A percentile compares a stretch with the other conserved stretches of the same genome.
Conservation (phyloP, 2,888 invertebrate genomes). For the Vesta saturnalis region DNA sequence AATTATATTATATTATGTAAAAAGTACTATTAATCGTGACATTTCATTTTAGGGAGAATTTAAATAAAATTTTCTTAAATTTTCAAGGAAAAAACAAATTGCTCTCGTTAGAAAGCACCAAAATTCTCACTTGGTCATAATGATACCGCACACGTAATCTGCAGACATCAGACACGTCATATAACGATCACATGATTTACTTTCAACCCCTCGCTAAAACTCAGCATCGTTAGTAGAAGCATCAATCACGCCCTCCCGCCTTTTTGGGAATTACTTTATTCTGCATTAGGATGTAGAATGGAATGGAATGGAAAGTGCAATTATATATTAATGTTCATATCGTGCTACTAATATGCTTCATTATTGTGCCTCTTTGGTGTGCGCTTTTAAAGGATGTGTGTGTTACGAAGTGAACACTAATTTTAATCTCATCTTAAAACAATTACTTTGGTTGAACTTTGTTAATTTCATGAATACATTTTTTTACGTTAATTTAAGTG, state of each 20-base stretch:
- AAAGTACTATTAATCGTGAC: no score
- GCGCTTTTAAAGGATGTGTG: background rate
- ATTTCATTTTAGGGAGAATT: no score
- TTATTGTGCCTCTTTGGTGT: background rate
- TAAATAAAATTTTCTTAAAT: no score
- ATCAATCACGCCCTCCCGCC: constrained; percentile 44
- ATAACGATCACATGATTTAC: constrained; percentile 38
- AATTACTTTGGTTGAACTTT: no score
- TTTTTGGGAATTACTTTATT: constrained; percentile 26
- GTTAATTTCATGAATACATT: no score
- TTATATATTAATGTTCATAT: background rate
- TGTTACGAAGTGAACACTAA: no score
- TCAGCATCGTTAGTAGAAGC: constrained; percentile 42
- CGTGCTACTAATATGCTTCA: background rate
- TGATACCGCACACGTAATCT: constrained; percentile 31
- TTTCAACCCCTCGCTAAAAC: constrained; percentile 34
- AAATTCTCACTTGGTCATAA: constrained; percentile 26
- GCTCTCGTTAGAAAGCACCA: constrained; percentile 13
- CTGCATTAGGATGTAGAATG: constrained; percentile 1
- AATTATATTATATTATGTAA: no score
- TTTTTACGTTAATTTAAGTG: no score
- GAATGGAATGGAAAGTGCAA: background rate
- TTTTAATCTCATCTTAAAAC: no score
- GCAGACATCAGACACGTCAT: constrained; percentile 38
- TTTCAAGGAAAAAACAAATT: no score